phyloP scores from a whole-genome alignment of 2,888 invertebrate genomes.

The Esperia sulphurella region DNA sequence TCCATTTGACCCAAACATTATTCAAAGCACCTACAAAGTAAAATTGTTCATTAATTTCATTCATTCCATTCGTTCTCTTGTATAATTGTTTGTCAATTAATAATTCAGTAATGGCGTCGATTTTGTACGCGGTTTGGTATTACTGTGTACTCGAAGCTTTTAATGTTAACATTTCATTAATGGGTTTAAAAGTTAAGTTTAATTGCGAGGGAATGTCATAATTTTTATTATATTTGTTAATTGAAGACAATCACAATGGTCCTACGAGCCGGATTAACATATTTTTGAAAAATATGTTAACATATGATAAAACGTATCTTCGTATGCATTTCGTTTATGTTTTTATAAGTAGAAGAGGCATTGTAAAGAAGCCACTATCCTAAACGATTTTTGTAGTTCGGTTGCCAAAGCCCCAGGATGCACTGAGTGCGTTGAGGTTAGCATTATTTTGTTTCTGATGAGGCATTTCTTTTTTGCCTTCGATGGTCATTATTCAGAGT shows the following conservation, averaged over 20 bases:
- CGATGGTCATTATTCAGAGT: too few species aligned
- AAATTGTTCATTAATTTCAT: not conserved
- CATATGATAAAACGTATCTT: too few species aligned
- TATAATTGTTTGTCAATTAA: not conserved
- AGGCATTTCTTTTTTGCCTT: too few species aligned
- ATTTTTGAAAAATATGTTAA: not conserved
- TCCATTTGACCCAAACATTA: too few species aligned
- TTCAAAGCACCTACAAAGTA: not conserved
- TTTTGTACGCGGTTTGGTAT: not conserved
- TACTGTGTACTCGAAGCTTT: not conserved
- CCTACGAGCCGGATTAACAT: not conserved
- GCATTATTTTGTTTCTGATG: too few species aligned
- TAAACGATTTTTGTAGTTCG: too few species aligned
- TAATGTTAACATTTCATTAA: not conserved
- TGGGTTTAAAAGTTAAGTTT: not conserved
- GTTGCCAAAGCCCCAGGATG: too few species aligned
- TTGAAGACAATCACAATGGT: not conserved
- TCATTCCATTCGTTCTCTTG: not conserved
- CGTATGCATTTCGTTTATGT: too few species aligned
- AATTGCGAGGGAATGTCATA: not conserved
- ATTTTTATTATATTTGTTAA: not conserved
- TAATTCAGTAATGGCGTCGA: not conserved
- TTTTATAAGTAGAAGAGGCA: too few species aligned
- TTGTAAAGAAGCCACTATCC: too few species aligned
- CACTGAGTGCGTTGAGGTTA: too few species aligned